Percentiles rank a stretch among this genome's conserved stretches.
Conservation (phyloP, 2,797 vertebrate species). For the Macrochelys suwanniensis region DNA sequence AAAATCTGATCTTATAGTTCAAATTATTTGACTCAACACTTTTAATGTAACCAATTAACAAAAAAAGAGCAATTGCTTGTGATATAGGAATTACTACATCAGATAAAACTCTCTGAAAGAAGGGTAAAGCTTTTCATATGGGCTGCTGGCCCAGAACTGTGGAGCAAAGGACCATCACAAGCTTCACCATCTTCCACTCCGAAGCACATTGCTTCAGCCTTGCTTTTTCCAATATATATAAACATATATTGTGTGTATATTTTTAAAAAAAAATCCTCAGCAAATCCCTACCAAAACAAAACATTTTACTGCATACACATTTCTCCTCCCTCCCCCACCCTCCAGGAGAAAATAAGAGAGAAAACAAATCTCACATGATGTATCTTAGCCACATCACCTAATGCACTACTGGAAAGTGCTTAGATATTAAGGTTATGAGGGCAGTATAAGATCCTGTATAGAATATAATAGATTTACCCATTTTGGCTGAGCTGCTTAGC, state of each 20-base stretch:
- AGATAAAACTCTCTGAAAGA: conserved; percentile 64
- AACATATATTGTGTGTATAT: neutral
- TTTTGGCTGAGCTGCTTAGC: neutral
- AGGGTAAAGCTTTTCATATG: conserved; percentile 60
- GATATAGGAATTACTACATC: conserved; percentile 47
- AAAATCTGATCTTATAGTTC: conserved; percentile 57
- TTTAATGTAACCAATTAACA: conserved; percentile 68
- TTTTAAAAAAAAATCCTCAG: neutral
- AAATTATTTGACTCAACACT: conserved; percentile 76
- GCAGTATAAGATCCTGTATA: neutral
- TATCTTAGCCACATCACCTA: neutral
- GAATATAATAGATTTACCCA: neutral
- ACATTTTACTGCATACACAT: neutral
- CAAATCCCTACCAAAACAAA: neutral
- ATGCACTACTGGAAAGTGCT: neutral
- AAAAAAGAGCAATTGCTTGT: conserved; percentile 59
- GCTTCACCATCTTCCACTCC: conserved; percentile 27
- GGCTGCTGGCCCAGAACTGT: conserved; percentile 48
- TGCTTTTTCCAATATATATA: neutral
- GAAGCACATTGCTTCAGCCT: conserved; percentile 1
- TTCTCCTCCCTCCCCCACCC: neutral
- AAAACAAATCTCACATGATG: neutral
- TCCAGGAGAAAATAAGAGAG: neutral
- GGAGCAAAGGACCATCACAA: conserved; percentile 1
- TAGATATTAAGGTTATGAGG: neutral